Conservation (phyloP, 2,797 vertebrate genomes). For the Enteromius radiatus region DNA sequence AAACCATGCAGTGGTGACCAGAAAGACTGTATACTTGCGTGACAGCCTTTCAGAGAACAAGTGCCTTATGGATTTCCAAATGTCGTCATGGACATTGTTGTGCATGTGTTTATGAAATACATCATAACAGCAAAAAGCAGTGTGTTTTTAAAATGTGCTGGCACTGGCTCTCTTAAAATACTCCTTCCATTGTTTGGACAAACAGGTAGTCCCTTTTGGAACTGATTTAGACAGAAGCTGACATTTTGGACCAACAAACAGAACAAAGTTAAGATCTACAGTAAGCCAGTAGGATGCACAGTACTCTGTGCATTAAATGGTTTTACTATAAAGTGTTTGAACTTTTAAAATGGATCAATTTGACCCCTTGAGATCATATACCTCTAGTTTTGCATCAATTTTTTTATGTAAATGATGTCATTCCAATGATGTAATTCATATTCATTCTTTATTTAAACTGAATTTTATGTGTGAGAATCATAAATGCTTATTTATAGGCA, state of each 20-base stretch:
- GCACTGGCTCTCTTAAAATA: neutral
- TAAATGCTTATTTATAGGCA: neutral
- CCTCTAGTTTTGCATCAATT: neutral
- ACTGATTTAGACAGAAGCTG: neutral
- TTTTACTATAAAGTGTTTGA: neutral
- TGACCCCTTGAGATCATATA: neutral
- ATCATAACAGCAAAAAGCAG: neutral
- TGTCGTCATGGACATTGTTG: neutral
- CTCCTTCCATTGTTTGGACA: neutral
- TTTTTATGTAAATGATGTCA: neutral
- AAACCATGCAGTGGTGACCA: slow-evolving; percentile 82
- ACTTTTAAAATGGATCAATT: neutral
- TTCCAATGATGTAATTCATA: neutral
- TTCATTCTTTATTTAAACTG: slow-evolving; percentile 15
- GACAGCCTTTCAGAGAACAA: neutral
- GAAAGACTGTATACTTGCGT: neutral
- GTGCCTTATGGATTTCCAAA: slow-evolving; percentile 10
- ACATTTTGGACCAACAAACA: neutral
- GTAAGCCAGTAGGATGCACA: neutral
- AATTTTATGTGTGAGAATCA: neutral
- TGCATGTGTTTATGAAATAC: neutral
- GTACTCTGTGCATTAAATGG: neutral
- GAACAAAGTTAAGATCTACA: neutral
- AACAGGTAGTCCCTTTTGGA: neutral
- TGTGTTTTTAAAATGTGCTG: neutral